These are phyloP conservation scores for Characodon lateralis DNA, from an alignment of 2,797 vertebrate genomes.

Conservation along the genomic window DNA sequence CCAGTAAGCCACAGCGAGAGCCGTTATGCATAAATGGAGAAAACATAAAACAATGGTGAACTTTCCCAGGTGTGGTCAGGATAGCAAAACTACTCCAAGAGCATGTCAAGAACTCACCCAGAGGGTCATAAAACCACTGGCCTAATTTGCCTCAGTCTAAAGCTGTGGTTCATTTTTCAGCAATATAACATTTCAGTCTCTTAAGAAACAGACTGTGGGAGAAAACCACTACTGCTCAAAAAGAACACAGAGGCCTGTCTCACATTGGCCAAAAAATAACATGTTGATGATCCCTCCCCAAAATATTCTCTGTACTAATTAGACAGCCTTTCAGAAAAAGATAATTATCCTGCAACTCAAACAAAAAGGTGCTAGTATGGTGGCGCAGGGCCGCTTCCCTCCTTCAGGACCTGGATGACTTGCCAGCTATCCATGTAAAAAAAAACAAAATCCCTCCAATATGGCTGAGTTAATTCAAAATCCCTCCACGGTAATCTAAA, in stretches of 20 bases:
- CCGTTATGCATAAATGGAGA: not conserved
- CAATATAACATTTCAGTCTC: not conserved
- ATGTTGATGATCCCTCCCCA: not conserved
- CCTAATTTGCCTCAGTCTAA: not conserved
- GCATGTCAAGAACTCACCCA: not conserved
- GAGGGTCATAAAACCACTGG: not conserved
- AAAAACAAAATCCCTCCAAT: no score
- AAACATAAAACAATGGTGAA: not conserved
- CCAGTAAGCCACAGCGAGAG: not conserved
- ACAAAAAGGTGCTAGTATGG: not conserved
- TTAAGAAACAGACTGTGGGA: not conserved
- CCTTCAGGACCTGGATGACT: no score
- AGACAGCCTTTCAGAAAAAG: not conserved
- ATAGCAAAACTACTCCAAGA: not conserved
- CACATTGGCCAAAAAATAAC: not conserved
- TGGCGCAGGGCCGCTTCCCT: no score
- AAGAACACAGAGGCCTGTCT: not conserved
- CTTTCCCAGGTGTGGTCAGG: not conserved
- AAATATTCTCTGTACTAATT: not conserved
- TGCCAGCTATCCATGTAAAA: no score
- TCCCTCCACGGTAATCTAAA: not conserved
- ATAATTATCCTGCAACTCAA: not conserved
- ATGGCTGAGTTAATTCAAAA: no score
- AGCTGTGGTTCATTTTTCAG: not conserved
- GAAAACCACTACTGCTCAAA: not conserved